Conservation (phyloP, 2,888 invertebrate genomes). For the Amblyjoppa fuscipennis region DNA sequence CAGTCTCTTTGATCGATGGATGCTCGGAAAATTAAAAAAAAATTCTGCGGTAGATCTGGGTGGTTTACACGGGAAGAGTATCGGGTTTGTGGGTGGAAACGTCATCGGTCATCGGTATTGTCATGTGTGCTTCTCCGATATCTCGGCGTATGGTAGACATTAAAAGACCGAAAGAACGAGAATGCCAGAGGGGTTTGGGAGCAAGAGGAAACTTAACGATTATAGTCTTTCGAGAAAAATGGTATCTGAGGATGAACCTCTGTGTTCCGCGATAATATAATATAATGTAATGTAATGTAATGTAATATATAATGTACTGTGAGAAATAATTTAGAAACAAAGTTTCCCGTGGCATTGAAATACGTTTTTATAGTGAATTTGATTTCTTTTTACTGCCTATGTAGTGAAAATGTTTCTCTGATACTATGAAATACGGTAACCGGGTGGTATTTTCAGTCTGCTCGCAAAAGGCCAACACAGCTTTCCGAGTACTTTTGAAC, state of each 20-base stretch:
- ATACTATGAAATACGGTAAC: not conserved
- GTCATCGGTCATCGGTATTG: slow-evolving; percentile 80
- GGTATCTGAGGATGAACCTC: slow-evolving; percentile 18
- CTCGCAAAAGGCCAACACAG: no score
- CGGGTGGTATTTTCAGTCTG: no score
- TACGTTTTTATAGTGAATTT: not conserved
- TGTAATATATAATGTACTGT: not conserved
- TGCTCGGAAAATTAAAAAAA: slow-evolving; percentile 78
- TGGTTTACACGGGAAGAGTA: slow-evolving; percentile 18
- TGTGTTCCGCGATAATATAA: not conserved
- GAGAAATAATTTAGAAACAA: not conserved
- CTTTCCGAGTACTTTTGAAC: no score
- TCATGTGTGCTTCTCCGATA: slow-evolving; percentile 72
- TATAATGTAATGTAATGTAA: no score
- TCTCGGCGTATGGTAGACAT: slow-evolving; percentile 25
- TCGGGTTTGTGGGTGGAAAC: slow-evolving; percentile 53
- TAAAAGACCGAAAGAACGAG: slow-evolving; percentile 37
- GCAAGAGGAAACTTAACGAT: not conserved
- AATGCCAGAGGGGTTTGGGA: not conserved
- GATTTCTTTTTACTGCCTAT: no score
- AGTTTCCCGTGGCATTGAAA: not conserved
- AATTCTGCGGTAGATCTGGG: slow-evolving; percentile 67
- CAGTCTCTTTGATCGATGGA: slow-evolving; percentile 77
- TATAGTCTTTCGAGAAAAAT: slow-evolving; percentile 33
- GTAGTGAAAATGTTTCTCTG: not conserved